phyloP scores from a whole-genome alignment of 2,113 vertebrate species.

The Protobothrops flavoviridis region DNA sequence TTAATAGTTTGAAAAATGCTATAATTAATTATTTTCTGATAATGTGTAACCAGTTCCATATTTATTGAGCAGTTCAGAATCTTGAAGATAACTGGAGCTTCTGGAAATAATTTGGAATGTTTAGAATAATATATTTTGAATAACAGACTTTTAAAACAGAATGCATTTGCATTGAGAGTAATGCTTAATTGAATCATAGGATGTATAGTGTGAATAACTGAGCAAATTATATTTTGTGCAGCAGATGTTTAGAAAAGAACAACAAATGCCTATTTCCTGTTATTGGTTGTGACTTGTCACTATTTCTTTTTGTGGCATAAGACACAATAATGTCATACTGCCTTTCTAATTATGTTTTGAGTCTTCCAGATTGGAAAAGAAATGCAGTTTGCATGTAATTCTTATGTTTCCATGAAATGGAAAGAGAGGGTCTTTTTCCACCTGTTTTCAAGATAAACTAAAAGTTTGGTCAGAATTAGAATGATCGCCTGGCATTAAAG shows the following conservation, averaged over 20 bases:
- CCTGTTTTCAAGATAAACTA: background rate
- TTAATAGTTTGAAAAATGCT: constrained; percentile 49
- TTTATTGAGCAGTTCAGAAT: constrained; percentile 16
- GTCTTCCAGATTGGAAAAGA: constrained; percentile 16
- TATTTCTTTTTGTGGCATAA: constrained; percentile 42
- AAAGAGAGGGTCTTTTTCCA: background rate
- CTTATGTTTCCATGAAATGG: background rate
- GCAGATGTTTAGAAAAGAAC: constrained; percentile 58
- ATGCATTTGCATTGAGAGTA: constrained; percentile 47
- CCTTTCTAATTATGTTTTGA: constrained; percentile 28
- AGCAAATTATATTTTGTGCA: constrained; percentile 61
- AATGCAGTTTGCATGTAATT: background rate
- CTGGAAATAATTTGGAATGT: constrained; percentile 10
- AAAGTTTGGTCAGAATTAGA: background rate
- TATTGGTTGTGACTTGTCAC: constrained; percentile 43
- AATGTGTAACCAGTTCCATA: background rate
- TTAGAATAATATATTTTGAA: constrained; percentile 26
- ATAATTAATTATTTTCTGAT: background rate
- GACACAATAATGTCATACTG: constrained; percentile 35
- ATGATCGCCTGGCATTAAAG: background rate
- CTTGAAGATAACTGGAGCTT: background rate
- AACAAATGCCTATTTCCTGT: constrained; percentile 42
- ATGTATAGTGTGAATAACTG: constrained; percentile 53
- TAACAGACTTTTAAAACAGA: constrained; percentile 23
- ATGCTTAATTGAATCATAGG: constrained; percentile 46